Conservation (phyloP, 1,140 invertebrate species). For the Pinna nobilis region DNA sequence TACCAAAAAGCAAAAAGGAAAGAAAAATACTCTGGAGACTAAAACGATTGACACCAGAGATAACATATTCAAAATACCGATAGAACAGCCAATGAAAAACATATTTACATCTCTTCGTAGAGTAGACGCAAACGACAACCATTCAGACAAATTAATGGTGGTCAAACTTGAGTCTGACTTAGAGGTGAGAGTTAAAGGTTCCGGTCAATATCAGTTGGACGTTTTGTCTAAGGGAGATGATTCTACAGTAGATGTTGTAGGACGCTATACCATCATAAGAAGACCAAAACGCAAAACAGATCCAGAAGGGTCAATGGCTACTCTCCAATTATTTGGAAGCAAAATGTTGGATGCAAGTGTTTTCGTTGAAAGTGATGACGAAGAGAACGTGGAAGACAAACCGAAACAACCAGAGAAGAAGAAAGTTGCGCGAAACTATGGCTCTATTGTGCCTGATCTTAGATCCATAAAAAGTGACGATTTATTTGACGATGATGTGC, state of each 20-base stretch:
- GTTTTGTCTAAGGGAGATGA: constrained; percentile 11
- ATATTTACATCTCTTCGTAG: constrained; percentile 21
- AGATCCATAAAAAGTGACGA: constrained; percentile 17
- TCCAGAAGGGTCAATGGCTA: neutral
- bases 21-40: neutral
- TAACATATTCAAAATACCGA: constrained; percentile 18
- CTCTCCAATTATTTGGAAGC: neutral
- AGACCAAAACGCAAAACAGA: neutral
- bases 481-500: constrained; percentile 1
- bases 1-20: neutral
- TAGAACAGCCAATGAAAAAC: constrained; percentile 3
- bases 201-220: constrained; percentile 21
- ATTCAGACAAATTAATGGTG: constrained; percentile 3
- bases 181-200: constrained; percentile 24
- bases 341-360: constrained; percentile 3
- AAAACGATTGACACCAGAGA: constrained; percentile 13
- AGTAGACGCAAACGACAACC: constrained; percentile 24
- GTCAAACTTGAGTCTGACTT: neutral
- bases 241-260: neutral
- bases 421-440: neutral
- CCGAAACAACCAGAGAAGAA: neutral
- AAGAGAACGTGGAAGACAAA: neutral
- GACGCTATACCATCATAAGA: constrained; percentile 17
- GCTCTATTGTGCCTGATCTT: neutral
- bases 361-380: neutral